phyloP scores from a whole-genome alignment of 2,113 vertebrate genomes.

The Otocyon megalotis region DNA sequence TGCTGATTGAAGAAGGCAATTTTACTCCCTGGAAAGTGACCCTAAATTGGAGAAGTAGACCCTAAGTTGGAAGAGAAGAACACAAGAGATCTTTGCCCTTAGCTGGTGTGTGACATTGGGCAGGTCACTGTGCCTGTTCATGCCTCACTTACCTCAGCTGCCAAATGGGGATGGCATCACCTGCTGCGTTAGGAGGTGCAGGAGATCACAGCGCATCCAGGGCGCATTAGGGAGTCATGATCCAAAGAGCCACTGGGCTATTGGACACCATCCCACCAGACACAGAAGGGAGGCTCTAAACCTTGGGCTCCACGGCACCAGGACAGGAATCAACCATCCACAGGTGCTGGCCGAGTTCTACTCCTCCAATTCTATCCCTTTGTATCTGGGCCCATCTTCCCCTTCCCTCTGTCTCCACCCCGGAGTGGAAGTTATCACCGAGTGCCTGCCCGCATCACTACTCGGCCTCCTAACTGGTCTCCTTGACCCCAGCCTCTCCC shows the following conservation, averaged over 20 bases:
- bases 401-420: background rate
- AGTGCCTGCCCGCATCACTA: background rate
- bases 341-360: background rate
- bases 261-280: background rate
- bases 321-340: background rate
- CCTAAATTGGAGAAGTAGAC: background rate
- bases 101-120: background rate
- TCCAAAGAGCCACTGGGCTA: background rate
- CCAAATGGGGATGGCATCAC: background rate
- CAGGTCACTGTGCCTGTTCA: background rate
- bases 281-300: background rate
- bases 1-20: background rate
- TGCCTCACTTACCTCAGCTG: background rate
- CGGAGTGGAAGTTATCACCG: background rate
- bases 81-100: background rate
- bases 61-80: too few relatives aligned
- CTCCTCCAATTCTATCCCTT: background rate
- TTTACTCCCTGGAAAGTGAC: background rate
- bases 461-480: background rate
- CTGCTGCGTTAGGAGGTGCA: background rate
- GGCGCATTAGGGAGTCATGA: background rate
- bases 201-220: background rate
- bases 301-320: background rate
- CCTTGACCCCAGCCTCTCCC: background rate
- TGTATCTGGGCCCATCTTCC: background rate